These are phyloP conservation scores for Myotis findleyi DNA, from an alignment of 2,797 vertebrate genomes.

Conservation along the genomic window DNA sequence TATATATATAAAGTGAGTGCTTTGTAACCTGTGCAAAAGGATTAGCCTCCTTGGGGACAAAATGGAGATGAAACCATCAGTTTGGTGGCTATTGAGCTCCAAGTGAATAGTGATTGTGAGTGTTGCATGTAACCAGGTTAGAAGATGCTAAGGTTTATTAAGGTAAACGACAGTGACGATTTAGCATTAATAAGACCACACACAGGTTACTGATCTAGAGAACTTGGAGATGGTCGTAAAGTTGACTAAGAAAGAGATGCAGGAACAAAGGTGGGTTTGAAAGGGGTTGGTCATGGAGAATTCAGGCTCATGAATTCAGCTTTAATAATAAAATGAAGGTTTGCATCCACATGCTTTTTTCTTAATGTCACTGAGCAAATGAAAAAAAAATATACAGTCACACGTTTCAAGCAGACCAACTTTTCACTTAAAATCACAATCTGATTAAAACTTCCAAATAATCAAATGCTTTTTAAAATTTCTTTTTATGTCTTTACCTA, in stretches of 20 bases:
- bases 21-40: neutral
- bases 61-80: neutral
- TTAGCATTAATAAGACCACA: neutral
- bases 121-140: neutral
- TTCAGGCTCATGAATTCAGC: neutral
- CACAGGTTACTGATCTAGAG: neutral
- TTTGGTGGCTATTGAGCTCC: neutral
- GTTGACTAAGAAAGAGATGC: neutral
- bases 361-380: slow-evolving; percentile 26
- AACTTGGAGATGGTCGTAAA: neutral
- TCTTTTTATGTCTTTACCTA: neutral
- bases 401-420: neutral
- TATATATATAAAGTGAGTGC: neutral
- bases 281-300: neutral
- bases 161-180: neutral
- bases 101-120: neutral
- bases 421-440: neutral
- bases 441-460: slow-evolving; percentile 4
- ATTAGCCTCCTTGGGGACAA: neutral
- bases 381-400: neutral
- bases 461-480: slow-evolving; percentile 20
- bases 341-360: neutral
- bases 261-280: neutral
- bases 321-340: slow-evolving; percentile 17
- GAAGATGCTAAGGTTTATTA: neutral